These are phyloP conservation scores for Ceriagrion tenellum DNA, from an alignment of 2,888 invertebrate species.

Conservation along the genomic window DNA sequence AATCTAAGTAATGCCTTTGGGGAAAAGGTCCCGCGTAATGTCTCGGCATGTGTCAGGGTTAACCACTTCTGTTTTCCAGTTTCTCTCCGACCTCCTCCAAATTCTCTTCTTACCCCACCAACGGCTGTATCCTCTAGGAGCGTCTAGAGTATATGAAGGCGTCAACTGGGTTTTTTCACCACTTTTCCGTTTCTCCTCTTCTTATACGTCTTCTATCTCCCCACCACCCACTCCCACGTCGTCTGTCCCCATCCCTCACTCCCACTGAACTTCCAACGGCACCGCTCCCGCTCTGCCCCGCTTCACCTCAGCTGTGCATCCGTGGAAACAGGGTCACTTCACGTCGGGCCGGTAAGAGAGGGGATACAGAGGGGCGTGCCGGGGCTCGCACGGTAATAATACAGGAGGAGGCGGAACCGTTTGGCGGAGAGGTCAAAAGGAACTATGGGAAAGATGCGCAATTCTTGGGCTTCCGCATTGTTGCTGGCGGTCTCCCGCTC, in stretches of 20 bases:
- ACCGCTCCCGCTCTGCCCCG: not conserved
- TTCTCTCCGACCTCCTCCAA: too few relatives aligned
- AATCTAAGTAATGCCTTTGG: not conserved
- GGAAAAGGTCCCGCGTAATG: not conserved
- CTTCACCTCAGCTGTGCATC: not conserved
- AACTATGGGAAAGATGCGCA: not conserved
- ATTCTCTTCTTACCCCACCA: too few relatives aligned
- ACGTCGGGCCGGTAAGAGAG: not conserved
- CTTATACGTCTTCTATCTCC: not conserved
- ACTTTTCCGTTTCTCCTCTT: not conserved
- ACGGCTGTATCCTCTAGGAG: too few relatives aligned
- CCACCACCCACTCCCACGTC: too few relatives aligned
- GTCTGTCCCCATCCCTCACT: not conserved
- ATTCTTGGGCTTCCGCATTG: not conserved
- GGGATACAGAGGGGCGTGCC: not conserved
- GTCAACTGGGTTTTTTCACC: not conserved
- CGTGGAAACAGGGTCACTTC: conserved; percentile 30
- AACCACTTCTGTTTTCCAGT: too few relatives aligned
- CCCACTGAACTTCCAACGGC: not conserved
- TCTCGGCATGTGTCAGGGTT: too few relatives aligned
- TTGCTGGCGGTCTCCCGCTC: not conserved
- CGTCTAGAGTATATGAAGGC: not conserved
- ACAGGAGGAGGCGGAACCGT: not conserved
- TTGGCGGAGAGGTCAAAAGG: not conserved
- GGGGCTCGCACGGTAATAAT: not conserved